Conservation (phyloP, 2,113 vertebrate species). For the Gallinago media region DNA sequence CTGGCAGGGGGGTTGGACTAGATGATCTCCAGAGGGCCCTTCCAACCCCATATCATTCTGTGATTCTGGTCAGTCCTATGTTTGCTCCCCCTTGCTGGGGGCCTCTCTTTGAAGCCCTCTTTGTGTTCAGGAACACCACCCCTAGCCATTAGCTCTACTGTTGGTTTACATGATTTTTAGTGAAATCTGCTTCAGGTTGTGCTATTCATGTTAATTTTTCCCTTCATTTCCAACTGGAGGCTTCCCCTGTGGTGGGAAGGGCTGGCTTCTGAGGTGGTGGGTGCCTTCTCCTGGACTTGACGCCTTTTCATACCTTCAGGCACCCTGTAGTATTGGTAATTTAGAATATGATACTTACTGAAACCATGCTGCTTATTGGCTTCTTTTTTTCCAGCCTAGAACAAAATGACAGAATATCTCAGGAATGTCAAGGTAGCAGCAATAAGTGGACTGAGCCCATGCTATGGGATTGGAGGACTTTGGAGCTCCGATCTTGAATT, state of each 20-base stretch:
- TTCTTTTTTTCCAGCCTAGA: neutral
- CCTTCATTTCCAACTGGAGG: neutral
- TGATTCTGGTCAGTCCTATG: neutral
- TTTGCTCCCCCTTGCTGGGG: neutral
- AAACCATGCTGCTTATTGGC: neutral
- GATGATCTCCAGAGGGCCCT: too few relatives aligned
- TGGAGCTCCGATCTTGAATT: neutral
- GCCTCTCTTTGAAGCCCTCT: neutral
- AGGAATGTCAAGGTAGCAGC: neutral
- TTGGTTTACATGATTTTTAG: neutral
- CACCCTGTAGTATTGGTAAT: neutral
- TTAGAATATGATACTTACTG: neutral
- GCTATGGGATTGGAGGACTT: neutral
- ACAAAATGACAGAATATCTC: neutral
- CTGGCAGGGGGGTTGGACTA: too few relatives aligned
- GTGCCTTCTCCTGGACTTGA: neutral
- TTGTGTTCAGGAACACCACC: neutral
- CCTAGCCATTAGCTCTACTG: neutral
- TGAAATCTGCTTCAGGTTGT: neutral
- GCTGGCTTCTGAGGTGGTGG: neutral
- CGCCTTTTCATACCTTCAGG: neutral
- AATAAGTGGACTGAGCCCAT: neutral
- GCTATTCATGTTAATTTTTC: neutral
- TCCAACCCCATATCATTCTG: too few relatives aligned
- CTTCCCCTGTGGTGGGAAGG: neutral